Conservation (phyloP, 2,888 invertebrate species). For the Venusia cambrica region DNA sequence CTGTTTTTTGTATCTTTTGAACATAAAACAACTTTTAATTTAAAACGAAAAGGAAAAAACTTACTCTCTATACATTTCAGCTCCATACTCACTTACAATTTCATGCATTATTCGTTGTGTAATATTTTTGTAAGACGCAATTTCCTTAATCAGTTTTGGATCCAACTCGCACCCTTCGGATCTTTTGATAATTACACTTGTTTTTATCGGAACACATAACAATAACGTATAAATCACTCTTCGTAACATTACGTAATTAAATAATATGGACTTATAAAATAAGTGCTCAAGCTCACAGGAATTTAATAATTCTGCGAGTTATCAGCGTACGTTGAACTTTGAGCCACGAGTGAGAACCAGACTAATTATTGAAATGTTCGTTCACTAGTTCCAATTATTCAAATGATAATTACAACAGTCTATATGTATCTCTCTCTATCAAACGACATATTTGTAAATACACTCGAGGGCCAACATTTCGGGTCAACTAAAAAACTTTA, state of each 20-base stretch:
- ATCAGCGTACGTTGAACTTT: conserved; percentile 11
- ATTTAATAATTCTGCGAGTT: conserved; percentile 17
- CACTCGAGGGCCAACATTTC: no score
- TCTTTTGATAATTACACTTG: conserved; percentile 38
- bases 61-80: conserved; percentile 73
- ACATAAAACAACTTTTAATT: neutral
- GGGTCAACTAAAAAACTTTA: no score
- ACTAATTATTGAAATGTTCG: no score
- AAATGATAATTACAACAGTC: no score
- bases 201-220: conserved; percentile 19
- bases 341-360: no score
- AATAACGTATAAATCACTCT: conserved; percentile 23
- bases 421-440: no score
- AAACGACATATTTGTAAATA: no score
- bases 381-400: no score
- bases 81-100: conserved; percentile 62
- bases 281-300: no score
- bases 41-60: conserved; percentile 19
- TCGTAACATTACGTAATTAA: conserved; percentile 8
- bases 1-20: no score
- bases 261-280: no score
- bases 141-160: conserved; percentile 63
- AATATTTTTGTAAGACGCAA: conserved; percentile 72
- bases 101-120: conserved; percentile 70
- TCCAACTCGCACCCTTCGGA: conserved; percentile 39